phyloP scores from a whole-genome alignment of 1,140 invertebrate genomes.

The Heliconius himera region DNA sequence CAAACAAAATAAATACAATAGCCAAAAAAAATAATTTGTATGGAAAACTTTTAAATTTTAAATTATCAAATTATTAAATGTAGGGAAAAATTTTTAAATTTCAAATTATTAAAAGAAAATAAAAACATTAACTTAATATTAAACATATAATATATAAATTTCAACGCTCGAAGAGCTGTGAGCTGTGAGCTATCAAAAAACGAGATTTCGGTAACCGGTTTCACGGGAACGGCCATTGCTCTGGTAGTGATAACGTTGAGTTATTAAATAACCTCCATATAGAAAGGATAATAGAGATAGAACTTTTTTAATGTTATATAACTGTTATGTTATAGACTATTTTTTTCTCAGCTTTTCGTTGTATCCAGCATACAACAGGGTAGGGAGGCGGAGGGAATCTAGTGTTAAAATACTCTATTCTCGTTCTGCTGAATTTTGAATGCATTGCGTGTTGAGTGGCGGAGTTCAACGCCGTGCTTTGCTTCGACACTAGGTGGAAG shows the following conservation, averaged over 20 bases:
- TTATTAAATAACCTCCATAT: background rate
- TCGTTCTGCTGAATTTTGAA: no score
- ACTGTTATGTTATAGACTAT: background rate
- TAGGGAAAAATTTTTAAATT: background rate
- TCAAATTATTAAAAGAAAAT: background rate
- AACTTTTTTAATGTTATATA: background rate
- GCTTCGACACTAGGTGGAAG: no score
- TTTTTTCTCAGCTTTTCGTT: no score
- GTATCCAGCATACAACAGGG: no score
- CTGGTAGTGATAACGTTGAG: slow-evolving; percentile 25
- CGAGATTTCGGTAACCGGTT: slow-evolving; percentile 43
- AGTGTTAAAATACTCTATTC: no score
- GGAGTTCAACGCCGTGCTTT: no score
- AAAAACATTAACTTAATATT: background rate
- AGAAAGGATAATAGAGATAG: background rate
- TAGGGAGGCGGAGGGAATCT: no score
- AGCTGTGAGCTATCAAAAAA: slow-evolving; percentile 17
- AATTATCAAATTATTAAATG: background rate
- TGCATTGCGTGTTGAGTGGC: no score
- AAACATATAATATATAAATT: background rate
- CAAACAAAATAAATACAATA: no score
- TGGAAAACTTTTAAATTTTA: background rate
- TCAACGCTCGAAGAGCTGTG: background rate
- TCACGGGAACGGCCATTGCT: slow-evolving; percentile 31
- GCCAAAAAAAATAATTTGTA: no score